Conservation (phyloP, 2,113 vertebrate species). For the Trematomus loennbergii region DNA sequence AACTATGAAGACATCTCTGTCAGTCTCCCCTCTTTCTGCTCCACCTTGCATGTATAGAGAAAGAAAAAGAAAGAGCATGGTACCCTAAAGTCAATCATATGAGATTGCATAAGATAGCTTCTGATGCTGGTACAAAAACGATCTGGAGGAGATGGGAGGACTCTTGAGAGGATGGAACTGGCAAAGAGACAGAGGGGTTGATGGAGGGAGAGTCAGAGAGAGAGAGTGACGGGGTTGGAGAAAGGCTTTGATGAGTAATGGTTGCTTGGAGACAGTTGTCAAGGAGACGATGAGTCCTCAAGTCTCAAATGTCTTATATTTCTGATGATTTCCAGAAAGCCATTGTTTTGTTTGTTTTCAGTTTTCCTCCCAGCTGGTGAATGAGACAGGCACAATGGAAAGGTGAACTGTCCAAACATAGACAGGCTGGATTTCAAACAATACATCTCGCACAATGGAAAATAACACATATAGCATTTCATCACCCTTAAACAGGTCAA, state of each 20-base stretch:
- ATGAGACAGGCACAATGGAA: not conserved
- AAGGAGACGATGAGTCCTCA: slow-evolving; percentile 81
- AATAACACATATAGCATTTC: slow-evolving; percentile 7
- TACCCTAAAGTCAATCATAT: not conserved
- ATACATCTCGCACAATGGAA: not conserved
- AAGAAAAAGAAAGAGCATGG: not conserved
- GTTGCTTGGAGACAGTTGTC: slow-evolving; percentile 87
- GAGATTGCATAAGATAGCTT: slow-evolving; percentile 16
- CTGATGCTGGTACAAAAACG: slow-evolving; percentile 30
- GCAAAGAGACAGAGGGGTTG: slow-evolving; percentile 64
- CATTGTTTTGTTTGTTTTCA: slow-evolving; percentile 8
- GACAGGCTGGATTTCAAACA: slow-evolving; percentile 11
- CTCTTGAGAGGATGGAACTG: slow-evolving; percentile 67
- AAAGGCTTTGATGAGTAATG: slow-evolving; percentile 80
- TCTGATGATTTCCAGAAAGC: slow-evolving; percentile 66
- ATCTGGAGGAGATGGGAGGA: slow-evolving; percentile 44
- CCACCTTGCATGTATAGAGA: slow-evolving; percentile 15
- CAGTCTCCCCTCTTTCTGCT: not conserved
- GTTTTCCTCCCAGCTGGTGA: not conserved
- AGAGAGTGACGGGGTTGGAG: slow-evolving; percentile 63
- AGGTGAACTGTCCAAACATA: slow-evolving; percentile 7
- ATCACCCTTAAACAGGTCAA: slow-evolving; percentile 56
- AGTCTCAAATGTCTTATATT: slow-evolving; percentile 79
- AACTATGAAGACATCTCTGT: not conserved
- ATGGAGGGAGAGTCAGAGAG: slow-evolving; percentile 38